Evolutionary conservation across 2,888 invertebrate genomes (phyloP), one percentile per base, ranked within the genome.

Genomic region (Lacanobia oleracea): DNA sequence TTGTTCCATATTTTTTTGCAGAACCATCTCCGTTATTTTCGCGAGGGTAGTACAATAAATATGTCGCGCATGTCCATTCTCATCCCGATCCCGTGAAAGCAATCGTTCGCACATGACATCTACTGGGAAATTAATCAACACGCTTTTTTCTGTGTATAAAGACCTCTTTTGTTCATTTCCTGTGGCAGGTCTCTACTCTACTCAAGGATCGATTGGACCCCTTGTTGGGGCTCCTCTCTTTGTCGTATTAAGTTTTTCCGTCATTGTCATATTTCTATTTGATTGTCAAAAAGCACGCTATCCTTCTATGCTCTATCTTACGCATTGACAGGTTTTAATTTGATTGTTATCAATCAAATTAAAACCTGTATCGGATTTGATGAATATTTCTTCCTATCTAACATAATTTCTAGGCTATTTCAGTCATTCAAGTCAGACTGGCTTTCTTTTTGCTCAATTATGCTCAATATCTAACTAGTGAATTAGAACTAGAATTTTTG

Each of bases 111-210:
- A 57, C 65, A 53, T 73, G 43, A 60, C 64, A 64, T 40, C 59
- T 33, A 62, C 40, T 71, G 61, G 57, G 53, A 75, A 75, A 78
- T 77, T 75, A 71, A 79, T 78, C 53, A 74, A 60, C 53, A 54
- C 21, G 23, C 45, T 54, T 73, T 72, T 78, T 53, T 75, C 61
- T 50, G n/a, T 66, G 33, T 54, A 14, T 45, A 60, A 67, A 72
- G 10, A 54, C 50, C 48, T 40, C 48, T 68, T 70, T 78, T 74
- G 60, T 81, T 45, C 0, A 59, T 63, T 76, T 72, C 61, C 67
- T 56, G 67, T 45, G 54, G 40, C 67, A 67, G 33, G 51, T 65
- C 45, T 61, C n/a, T 40, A 56, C 45, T 61, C n/a, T 40, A 56
- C 57, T 65, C 14, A 53, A 40, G 53, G 33, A 66, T 72, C 37